Evolutionary conservation across 2,113 vertebrate genomes (phyloP).

Genomic region (Mohoua ochrocephala): DNA sequence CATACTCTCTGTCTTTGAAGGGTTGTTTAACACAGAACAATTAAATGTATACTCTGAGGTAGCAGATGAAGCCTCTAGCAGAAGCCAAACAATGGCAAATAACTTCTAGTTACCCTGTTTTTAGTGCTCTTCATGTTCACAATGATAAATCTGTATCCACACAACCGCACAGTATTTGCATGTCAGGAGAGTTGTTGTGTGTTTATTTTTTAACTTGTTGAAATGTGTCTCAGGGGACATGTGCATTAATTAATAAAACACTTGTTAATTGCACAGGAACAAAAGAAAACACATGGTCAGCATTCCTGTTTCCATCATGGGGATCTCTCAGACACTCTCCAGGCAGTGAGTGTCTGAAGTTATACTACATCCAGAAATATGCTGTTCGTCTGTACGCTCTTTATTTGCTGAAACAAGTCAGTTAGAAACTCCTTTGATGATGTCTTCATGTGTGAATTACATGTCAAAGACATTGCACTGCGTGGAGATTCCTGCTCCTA

Average conservation of each 20-base stretch:
- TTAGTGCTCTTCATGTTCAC: neutral
- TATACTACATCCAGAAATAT: conserved; percentile 11
- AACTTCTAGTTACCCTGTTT: neutral
- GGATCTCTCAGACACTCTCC: neutral
- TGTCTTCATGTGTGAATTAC: conserved; percentile 54
- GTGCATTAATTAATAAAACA: conserved; percentile 27
- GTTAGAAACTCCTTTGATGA: conserved; percentile 60
- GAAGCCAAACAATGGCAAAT: neutral
- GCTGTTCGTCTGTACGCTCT: neutral
- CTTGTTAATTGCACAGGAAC: conserved; percentile 20
- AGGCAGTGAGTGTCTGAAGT: neutral
- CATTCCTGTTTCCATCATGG: neutral
- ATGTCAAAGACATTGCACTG: conserved; percentile 23
- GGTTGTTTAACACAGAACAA: neutral
- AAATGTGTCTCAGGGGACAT: neutral
- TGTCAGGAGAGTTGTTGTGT: neutral
- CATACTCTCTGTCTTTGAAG: neutral
- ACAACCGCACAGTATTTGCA: neutral
- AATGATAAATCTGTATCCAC: neutral
- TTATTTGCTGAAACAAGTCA: conserved; percentile 48
- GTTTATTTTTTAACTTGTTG: neutral
- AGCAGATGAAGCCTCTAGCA: neutral
- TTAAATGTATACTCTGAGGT: neutral
- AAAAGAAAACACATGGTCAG: conserved; percentile 18
- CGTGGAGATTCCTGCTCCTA: conserved; percentile 41